phyloP scores from a whole-genome alignment of 2,113 vertebrate genomes.

The Melanerpes aurifrons region DNA sequence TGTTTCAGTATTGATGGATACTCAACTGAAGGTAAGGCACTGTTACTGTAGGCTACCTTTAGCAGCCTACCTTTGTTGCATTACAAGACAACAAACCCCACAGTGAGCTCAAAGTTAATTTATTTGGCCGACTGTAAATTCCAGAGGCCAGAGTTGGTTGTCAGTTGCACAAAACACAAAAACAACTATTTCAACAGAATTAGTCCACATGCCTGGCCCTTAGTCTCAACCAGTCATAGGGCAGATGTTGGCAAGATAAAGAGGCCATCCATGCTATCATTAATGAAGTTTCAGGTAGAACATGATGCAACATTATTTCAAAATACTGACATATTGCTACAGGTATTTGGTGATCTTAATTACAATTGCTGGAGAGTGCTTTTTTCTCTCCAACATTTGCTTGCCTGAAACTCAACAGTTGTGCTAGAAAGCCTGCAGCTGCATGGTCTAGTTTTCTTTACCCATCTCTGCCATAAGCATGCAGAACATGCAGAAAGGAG shows the following conservation, averaged over 20 bases:
- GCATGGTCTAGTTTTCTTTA: background rate
- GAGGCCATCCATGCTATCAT: slow-evolving; percentile 67
- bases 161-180: slow-evolving; percentile 57
- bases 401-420: background rate
- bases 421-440: slow-evolving; percentile 30
- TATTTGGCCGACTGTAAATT: slow-evolving; percentile 24
- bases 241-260: slow-evolving; percentile 70
- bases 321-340: slow-evolving; percentile 67
- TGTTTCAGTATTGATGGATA: background rate
- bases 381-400: slow-evolving; percentile 23
- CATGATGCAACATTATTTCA: slow-evolving; percentile 69
- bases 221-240: slow-evolving; percentile 52
- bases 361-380: slow-evolving; percentile 67
- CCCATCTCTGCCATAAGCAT: background rate
- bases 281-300: slow-evolving; percentile 74
- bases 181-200: slow-evolving; percentile 71
- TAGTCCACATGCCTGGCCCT: slow-evolving; percentile 63
- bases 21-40: background rate
- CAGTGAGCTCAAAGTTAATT: slow-evolving; percentile 45
- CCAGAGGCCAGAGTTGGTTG: slow-evolving; percentile 56
- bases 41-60: background rate
- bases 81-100: slow-evolving; percentile 28
- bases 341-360: slow-evolving; percentile 67
- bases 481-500: background rate
- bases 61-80: background rate